These are phyloP conservation scores for Corapipo altera DNA, from an alignment of 2,113 vertebrate species.

Conservation along the genomic window DNA sequence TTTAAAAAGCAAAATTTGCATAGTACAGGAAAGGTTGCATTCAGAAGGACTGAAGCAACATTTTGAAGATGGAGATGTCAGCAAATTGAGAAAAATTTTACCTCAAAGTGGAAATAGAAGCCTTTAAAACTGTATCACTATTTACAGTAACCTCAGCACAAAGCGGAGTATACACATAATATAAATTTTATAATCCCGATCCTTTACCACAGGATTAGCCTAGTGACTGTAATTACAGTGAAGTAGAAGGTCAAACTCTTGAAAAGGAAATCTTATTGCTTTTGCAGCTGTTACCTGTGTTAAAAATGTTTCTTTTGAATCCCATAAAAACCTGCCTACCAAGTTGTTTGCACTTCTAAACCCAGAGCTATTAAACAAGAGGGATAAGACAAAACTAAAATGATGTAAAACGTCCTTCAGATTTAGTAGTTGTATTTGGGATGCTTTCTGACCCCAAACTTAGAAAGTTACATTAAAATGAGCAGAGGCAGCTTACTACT, in stretches of 20 bases:
- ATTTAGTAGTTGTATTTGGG: neutral
- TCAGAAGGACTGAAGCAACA: neutral
- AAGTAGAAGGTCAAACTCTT: neutral
- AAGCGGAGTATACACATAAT: neutral
- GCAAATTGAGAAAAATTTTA: neutral
- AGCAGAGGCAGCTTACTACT: conserved; percentile 49
- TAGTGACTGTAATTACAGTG: neutral
- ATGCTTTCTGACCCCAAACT: conserved; percentile 18
- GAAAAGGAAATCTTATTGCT: neutral
- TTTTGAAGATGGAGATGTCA: neutral
- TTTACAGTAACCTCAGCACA: neutral
- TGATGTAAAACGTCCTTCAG: neutral
- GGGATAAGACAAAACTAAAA: neutral
- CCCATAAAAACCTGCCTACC: neutral
- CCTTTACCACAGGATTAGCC: neutral
- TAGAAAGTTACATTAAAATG: conserved; percentile 45
- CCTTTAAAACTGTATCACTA: neutral
- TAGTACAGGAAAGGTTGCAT: neutral
- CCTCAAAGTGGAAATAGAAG: neutral
- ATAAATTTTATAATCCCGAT: neutral
- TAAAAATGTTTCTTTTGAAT: neutral
- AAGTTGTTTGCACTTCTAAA: neutral
- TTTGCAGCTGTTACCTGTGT: neutral
- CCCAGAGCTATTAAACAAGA: neutral
- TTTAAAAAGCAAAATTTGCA: neutral